Evolutionary conservation across 2,113 vertebrate genomes (phyloP).

Genomic region (Eublepharis macularius): DNA sequence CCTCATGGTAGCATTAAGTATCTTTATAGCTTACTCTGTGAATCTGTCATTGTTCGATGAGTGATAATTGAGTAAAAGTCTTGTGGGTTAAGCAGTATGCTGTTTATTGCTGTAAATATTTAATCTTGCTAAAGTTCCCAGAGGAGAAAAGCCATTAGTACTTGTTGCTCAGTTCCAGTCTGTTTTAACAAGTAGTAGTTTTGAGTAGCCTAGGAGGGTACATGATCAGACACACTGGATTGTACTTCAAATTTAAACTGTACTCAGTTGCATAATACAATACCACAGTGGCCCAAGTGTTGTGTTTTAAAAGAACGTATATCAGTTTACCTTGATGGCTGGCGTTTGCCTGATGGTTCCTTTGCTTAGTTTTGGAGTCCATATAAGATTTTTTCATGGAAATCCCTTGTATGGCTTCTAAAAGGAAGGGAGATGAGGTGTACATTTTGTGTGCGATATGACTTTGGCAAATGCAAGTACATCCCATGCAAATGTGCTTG

Average conservation of each 20-base stretch:
- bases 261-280: no score
- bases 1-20: not conserved
- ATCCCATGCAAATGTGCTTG: no score
- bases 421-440: no score
- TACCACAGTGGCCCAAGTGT: no score
- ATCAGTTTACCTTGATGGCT: no score
- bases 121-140: slow-evolving; percentile 24
- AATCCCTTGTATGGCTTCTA: no score
- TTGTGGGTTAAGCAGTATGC: slow-evolving; percentile 8
- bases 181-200: not conserved
- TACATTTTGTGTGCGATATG: no score
- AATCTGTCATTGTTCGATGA: slow-evolving; percentile 31
- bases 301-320: no score
- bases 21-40: not conserved
- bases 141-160: slow-evolving; percentile 11
- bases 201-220: not conserved
- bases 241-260: not conserved
- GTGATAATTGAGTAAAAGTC: slow-evolving; percentile 22
- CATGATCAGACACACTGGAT: not conserved
- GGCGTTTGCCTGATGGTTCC: no score
- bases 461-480: no score
- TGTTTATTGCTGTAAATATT: slow-evolving; percentile 16
- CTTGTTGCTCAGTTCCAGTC: not conserved
- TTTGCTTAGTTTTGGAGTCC: not conserved
- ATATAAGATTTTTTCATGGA: not conserved